Evolutionary conservation across 2,888 invertebrate genomes (phyloP), one percentile per base, ranked within the genome.

Genomic region (Euplagia quadripunctaria): DNA sequence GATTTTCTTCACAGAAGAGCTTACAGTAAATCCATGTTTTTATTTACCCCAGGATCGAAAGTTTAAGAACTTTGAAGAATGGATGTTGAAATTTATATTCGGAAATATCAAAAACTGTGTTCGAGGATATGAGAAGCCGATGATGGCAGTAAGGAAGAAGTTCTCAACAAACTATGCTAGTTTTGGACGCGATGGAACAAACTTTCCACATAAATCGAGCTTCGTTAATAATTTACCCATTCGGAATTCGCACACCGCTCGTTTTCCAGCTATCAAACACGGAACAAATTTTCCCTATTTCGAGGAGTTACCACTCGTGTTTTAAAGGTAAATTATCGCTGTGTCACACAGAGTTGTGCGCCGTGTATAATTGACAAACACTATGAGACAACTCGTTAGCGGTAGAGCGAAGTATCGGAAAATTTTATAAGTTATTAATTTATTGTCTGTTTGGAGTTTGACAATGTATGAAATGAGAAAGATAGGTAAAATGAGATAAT

Each of bases 181-280:
- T 91, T 92, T 88, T 80, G 86, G 88, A 89, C 88, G 84, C 86
- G 87, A 88, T 85, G 85, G 80, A 71, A 71, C 75, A 82, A 93
- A 93, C 88, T 93, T 93, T 90, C 68, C 87, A 87, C 91, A 93
- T 93, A 93, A 93, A 93, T 93, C 89, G 89, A 82, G 86, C 84
- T 87, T 88, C 89, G 89, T 90, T 91, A 91, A 92, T 92, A 92
- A 90, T 92, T 91, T 89, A 90, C 85, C 86, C 85, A 89, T 92
- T 90, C 85, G 83, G 87, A 87, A 86, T 88, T 86, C 82, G 78
- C 72, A 76, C 74, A 68, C 73, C 79, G 76, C 81, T 74, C 78
- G 84, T 81, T 83, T 86, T 85, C 83, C 83, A 79, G 76, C 76
- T 71, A 79, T 65, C 64, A 69, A 74, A 79, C 83, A 79, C 76